phyloP scores from a whole-genome alignment of 2,888 invertebrate species.

The Lydus trimaculatus region DNA sequence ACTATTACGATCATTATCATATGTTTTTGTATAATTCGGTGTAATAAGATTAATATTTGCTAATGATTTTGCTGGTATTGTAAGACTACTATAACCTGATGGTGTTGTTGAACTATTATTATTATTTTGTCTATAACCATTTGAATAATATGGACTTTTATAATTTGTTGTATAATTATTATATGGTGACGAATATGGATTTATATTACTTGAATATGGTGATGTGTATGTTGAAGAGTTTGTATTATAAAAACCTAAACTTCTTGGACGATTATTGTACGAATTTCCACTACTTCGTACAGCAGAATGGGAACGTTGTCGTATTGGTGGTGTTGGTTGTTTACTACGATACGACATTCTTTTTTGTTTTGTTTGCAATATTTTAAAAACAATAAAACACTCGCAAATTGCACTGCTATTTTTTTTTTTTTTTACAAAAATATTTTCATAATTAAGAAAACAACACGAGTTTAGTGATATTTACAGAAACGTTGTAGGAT shows the following conservation, averaged over 20 bases:
- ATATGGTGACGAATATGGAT: constrained; percentile 51
- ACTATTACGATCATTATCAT: constrained; percentile 55
- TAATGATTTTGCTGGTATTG: constrained; percentile 67
- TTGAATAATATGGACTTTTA: constrained; percentile 60
- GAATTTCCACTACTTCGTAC: constrained; percentile 42
- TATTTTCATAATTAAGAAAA: background rate
- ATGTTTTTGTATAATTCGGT: constrained; percentile 59
- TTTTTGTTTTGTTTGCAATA: constrained; percentile 16
- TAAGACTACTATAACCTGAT: constrained; percentile 71
- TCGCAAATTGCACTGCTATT: background rate
- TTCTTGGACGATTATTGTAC: constrained; percentile 50
- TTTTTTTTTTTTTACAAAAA: constrained; percentile 1
- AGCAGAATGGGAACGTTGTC: constrained; percentile 55
- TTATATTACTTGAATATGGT: constrained; percentile 37
- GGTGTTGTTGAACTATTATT: constrained; percentile 63
- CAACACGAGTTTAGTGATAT: background rate
- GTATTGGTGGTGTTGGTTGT: constrained; percentile 50
- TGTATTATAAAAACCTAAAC: constrained; percentile 50
- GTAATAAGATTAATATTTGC: constrained; percentile 67
- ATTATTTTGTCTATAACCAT: constrained; percentile 60
- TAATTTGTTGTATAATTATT: constrained; percentile 50
- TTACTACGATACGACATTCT: constrained; percentile 51
- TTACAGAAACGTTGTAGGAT: background rate
- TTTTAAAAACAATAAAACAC: constrained; percentile 9
- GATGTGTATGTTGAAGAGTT: constrained; percentile 42